phyloP scores from a whole-genome alignment of 1,140 invertebrate genomes.

The Tetramorium parvispinum region DNA sequence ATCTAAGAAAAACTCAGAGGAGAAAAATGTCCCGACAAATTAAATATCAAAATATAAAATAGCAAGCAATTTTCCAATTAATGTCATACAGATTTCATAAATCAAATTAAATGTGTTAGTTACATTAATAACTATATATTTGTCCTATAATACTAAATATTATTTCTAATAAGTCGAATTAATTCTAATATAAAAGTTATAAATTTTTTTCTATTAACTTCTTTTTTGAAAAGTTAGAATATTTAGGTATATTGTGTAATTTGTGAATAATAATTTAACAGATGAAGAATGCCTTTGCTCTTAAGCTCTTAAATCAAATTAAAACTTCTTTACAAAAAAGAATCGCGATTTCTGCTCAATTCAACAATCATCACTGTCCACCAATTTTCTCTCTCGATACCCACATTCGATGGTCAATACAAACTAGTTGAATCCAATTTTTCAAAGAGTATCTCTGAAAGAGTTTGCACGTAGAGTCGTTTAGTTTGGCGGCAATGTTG shows the following conservation, averaged over 20 bases:
- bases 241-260: too few relatives aligned
- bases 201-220: neutral
- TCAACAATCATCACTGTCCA: neutral
- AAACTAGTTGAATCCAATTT: neutral
- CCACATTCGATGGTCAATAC: neutral
- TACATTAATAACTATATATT: neutral
- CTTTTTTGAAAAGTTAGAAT: neutral
- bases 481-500: neutral
- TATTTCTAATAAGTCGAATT: neutral
- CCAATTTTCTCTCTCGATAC: neutral
- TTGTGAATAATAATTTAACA: neutral
- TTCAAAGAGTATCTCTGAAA: neutral
- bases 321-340: neutral
- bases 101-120: neutral
- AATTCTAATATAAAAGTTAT: neutral
- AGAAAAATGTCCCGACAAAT: neutral
- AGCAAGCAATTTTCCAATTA: neutral
- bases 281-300: neutral
- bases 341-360: neutral
- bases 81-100: neutral
- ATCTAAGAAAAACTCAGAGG: neutral
- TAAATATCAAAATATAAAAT: slow-evolving; percentile 1
- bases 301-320: neutral
- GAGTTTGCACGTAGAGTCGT: neutral
- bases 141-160: neutral